Percentiles rank a stretch among this genome's conserved stretches.
These are phyloP conservation scores for Phalanger gymnotis DNA, from an alignment of 2,797 vertebrate genomes.

Conservation along the genomic window DNA sequence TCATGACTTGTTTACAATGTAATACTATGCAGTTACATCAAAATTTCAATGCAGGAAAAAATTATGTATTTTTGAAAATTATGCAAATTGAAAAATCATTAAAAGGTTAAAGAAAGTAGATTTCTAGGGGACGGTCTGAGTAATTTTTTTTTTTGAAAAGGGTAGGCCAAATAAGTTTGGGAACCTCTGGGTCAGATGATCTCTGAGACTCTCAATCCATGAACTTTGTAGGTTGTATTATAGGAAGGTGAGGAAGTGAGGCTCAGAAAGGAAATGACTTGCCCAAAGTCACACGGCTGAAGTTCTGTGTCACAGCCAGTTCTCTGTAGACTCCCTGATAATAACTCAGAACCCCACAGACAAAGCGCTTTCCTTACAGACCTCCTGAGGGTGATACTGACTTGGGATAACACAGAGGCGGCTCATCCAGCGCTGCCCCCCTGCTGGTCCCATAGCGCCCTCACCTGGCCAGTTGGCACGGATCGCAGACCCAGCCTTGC, in stretches of 20 bases:
- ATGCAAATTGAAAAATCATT: no score
- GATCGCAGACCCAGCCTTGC: constrained; percentile 94
- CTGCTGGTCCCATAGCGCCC: fast-evolving
- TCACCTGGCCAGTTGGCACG: constrained; percentile 93
- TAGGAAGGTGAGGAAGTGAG: not conserved
- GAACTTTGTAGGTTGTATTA: not conserved
- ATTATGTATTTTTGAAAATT: no score
- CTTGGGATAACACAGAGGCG: not conserved
- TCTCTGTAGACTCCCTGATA: not conserved
- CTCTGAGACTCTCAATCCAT: not conserved
- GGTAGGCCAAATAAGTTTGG: no score
- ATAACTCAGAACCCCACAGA: no score
- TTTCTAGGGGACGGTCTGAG: no score
- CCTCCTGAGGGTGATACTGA: not conserved
- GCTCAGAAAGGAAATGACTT: not conserved
- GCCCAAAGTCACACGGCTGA: not conserved
- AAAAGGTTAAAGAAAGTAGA: no score
- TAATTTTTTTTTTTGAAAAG: no score
- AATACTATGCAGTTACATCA: no score
- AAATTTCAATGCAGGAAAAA: no score
- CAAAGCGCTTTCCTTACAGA: not conserved
- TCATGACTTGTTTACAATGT: no score
- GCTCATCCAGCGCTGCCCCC: fast-evolving
- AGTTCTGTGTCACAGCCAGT: not conserved
- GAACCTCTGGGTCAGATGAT: not conserved